Base-by-base conservation (phyloP, 2,888 invertebrate species). In the Melinopterus prodromus region DNA sequence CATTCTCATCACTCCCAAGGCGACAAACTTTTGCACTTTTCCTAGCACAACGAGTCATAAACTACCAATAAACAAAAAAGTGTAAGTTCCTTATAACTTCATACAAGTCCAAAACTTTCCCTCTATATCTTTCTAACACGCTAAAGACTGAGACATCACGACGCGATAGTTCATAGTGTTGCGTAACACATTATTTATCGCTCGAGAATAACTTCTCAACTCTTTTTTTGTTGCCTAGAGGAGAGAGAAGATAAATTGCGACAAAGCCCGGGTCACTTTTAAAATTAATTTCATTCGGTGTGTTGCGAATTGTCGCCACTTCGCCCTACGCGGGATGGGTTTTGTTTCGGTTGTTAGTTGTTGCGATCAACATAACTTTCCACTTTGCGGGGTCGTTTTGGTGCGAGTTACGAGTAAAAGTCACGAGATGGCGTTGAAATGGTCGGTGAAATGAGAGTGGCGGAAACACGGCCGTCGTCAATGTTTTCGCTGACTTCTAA, bases 311-410 rank as follows among this genome's bases (percentile, higher is more conserved):
- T 53, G 53, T 53, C 53, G 53, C 53, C 53, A 53, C 53, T 53
- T 53, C 9, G 53, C 9, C 53, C 53, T 7, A 53, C 53, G 2
- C 53, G 53, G 26, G 53, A 53, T 53, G 53, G 53, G 53, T 53
- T 53, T 53, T 53, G 53, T 53, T 53, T 53, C 53, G 53, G 53
- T 53, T 53, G 53, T 53, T 53, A 53, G 53, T 53, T 53, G 53
- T 53, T 53, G 53, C 53, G 53, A 53, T 53, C 53, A 53, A 53
- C 53, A 53, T 53, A 53, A 53, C 53, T 53, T 53, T 53, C 53
- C 53, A 53, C 53, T 53, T 53, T 53, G 53, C 53, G 5, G 53
- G 53, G 53, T 53, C 53, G 53, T 53, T 53, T 53, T 12, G 53
- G 53, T 53, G 53, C 12, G 53, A 53, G 53, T 53, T 53, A 53